Percentiles rank a stretch among this genome's conserved stretches.
Conservation (phyloP, 2,888 invertebrate genomes). For the Fissipunctia ypsillon region DNA sequence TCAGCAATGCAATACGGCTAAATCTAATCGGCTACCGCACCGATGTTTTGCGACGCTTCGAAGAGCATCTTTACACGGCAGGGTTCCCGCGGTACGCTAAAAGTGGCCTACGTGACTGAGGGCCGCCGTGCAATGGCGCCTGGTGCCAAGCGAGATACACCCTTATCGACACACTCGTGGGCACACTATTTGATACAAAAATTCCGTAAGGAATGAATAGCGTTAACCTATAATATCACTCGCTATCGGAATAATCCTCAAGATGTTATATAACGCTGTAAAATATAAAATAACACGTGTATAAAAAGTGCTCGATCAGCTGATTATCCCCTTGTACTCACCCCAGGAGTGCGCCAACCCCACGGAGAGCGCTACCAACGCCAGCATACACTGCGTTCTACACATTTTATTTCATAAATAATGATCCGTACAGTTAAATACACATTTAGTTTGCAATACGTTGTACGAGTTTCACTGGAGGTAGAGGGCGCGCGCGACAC, state of each 20-base stretch:
- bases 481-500: constrained; percentile 79
- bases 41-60: constrained; percentile 39
- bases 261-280: constrained; percentile 81
- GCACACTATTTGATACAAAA: constrained; percentile 53
- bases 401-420: constrained; percentile 88
- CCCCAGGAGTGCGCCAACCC: constrained; percentile 83
- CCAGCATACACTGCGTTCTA: constrained; percentile 80
- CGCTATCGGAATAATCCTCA: constrained; percentile 32
- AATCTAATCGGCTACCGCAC: constrained; percentile 58
- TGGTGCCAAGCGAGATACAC: constrained; percentile 88
- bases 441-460: constrained; percentile 78
- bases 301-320: constrained; percentile 79
- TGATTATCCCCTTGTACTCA: constrained; percentile 83
- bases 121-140: constrained; percentile 87
- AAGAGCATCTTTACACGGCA: constrained; percentile 73
- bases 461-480: constrained; percentile 84
- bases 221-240: constrained; percentile 41
- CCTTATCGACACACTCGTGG: constrained; percentile 81
- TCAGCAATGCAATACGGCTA: constrained; percentile 72
- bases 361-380: constrained; percentile 76
- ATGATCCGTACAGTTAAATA: constrained; percentile 76
- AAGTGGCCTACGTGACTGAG: constrained; percentile 90
- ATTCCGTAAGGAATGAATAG: constrained; percentile 47
- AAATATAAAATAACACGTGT: constrained; percentile 81
- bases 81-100: constrained; percentile 72